Evolutionary conservation across 30 jellyfish, hydroid and myxozoan species (phyloP).

Genomic region (Rhopilema esculentum): DNA sequence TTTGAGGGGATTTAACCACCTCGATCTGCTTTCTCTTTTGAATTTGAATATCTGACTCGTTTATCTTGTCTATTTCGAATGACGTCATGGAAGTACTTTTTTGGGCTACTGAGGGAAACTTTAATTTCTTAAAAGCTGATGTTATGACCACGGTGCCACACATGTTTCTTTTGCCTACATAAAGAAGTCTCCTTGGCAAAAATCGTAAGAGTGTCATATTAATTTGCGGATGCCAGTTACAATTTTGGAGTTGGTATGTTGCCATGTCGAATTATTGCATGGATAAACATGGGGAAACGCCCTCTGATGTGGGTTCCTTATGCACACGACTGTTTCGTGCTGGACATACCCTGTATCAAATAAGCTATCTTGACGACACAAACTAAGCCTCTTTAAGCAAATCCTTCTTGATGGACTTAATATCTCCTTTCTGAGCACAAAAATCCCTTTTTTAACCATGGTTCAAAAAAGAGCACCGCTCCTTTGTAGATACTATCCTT

Average conservation of each 20-base stretch:
- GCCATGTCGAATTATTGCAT: background rate
- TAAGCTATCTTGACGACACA: background rate
- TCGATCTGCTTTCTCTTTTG: too few species aligned
- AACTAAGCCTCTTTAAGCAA: background rate
- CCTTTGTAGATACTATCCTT: background rate
- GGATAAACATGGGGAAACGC: too few species aligned
- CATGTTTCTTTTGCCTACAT: background rate
- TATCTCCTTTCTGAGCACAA: background rate
- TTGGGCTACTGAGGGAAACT: background rate
- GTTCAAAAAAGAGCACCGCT: background rate
- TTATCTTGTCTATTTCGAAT: too few species aligned
- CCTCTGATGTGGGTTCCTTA: too few species aligned
- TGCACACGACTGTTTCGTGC: too few species aligned
- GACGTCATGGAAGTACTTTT: too few species aligned
- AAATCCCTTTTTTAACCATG: background rate
- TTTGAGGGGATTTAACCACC: too few species aligned
- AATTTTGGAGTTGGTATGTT: background rate
- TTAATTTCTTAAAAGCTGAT: background rate
- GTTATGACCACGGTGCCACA: background rate
- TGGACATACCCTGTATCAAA: background rate
- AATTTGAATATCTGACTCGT: too few species aligned
- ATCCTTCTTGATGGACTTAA: background rate
- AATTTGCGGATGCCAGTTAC: background rate
- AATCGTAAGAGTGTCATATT: background rate
- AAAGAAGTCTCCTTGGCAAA: background rate